phyloP scores from a whole-genome alignment of 92 coral and sea anemone species.

The Scolanthus callimorphus region DNA sequence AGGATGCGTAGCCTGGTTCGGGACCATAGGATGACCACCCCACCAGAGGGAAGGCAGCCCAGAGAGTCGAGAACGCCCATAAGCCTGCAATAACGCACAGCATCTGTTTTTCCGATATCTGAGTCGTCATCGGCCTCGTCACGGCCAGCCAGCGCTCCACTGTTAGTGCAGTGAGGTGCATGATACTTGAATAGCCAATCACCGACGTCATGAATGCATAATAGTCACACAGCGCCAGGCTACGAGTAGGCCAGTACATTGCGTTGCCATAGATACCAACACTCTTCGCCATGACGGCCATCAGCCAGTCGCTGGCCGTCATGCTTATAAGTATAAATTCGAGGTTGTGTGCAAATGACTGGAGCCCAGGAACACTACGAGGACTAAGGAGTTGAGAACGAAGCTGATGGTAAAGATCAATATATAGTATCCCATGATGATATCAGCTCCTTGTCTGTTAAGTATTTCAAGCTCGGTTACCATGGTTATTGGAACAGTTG shows the following conservation, averaged over 20 bases:
- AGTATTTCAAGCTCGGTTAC: too few species aligned
- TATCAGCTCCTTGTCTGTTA: not conserved
- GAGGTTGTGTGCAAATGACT: slow-evolving; percentile 9
- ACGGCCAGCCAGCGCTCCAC: slow-evolving; percentile 18
- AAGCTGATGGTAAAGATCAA: not conserved
- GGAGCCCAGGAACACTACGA: slow-evolving; percentile 13
- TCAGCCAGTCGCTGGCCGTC: slow-evolving; percentile 36
- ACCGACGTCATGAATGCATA: slow-evolving; percentile 29
- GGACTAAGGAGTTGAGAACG: slow-evolving; percentile 8
- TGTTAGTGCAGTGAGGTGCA: slow-evolving; percentile 37
- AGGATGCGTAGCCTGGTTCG: slow-evolving; percentile 17
- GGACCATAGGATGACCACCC: slow-evolving; percentile 53
- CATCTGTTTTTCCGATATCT: not conserved
- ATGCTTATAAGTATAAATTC: slow-evolving; percentile 29
- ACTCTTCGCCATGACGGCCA: slow-evolving; percentile 28
- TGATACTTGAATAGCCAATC: slow-evolving; percentile 24
- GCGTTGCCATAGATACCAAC: slow-evolving; percentile 21
- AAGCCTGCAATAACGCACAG: slow-evolving; percentile 3
- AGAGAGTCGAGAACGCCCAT: slow-evolving; percentile 35
- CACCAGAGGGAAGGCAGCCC: slow-evolving; percentile 37
- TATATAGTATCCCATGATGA: not conserved
- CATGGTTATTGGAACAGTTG: too few species aligned
- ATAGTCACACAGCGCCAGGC: slow-evolving; percentile 3
- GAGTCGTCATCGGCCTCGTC: not conserved
- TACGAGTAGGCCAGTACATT: not conserved